Evolutionary conservation across 2,797 vertebrate species (phyloP), one percentile per base, ranked within the genome.

Genomic region (Tenualosa thibaudeaui): DNA sequence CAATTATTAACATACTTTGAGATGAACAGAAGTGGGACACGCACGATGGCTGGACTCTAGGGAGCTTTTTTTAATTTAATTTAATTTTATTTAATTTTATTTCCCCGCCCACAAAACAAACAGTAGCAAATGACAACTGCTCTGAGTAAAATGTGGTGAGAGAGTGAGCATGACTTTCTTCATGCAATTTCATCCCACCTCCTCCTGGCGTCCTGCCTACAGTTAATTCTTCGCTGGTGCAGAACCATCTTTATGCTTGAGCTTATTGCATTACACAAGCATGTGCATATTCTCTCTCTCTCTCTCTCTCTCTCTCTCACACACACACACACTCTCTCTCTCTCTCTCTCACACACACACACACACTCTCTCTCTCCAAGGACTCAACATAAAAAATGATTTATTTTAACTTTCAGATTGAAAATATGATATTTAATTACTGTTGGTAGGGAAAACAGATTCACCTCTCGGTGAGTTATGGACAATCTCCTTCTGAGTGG

Each of bases 361-460:
- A 1, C 50, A 37, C 26, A 7, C 54, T 60, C 53, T 40, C 40
- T 68, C 83, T 88, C 86, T 88, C 87, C 81, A 71, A 87, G 86
- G 88, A 86, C 68, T 86, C 82, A 75, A 84, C 78, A 86, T 90
- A 85, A 84, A 88, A 86, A 84, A 86, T 85, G 65, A 90, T 88
- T 89, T 86, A 85, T 89, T 90, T 86, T 84, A 89, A 85, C 85
- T 88, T 89, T 85, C 86, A 82, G 86, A 75, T 71, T 87, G 88
- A 88, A 91, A 92, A 92, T 86, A 84, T 85, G 60, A 88, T 89
- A 86, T 91, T 90, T 90, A 90, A 90, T 91, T 90, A 90, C 84
- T 88, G 88, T n/a, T 86, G 87, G 84, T 82, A 46, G 85, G 86
- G 84, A 90, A 88, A 91, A 89, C 84, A 85, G 88, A 89, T 87